Conservation (phyloP, 2,888 invertebrate genomes). For the Morpho deidamia region DNA sequence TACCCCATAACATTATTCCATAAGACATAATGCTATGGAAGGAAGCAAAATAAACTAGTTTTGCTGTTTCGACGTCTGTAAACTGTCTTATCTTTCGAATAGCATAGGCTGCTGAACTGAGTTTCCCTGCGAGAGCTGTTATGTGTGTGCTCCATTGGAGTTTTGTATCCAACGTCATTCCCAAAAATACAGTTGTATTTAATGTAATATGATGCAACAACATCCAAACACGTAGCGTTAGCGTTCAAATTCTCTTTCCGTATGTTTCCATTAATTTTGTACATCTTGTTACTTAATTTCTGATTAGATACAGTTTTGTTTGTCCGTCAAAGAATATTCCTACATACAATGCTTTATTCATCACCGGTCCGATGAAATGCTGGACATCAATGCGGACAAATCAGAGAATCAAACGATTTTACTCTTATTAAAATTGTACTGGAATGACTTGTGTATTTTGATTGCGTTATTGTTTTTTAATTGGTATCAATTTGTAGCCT, state of each 20-base stretch:
- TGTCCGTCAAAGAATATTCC: conserved; percentile 16
- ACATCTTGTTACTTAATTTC: conserved; percentile 37
- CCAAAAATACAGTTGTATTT: too few species aligned
- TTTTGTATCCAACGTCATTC: too few species aligned
- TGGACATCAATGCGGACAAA: conserved; percentile 7
- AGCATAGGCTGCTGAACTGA: too few species aligned
- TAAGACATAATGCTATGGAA: too few species aligned
- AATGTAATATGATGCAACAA: too few species aligned
- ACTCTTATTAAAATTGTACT: conserved; percentile 25
- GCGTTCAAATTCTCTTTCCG: neutral
- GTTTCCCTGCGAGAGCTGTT: too few species aligned
- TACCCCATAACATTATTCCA: too few species aligned
- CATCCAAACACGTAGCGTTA: neutral
- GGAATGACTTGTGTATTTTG: conserved; percentile 12
- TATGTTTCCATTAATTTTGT: conserved; percentile 30
- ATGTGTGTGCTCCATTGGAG: too few species aligned
- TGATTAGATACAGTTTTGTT: conserved; percentile 26
- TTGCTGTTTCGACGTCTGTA: too few species aligned
- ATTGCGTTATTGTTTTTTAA: conserved; percentile 10
- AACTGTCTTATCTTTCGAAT: too few species aligned
- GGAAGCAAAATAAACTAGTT: too few species aligned
- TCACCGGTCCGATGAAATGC: conserved; percentile 18
- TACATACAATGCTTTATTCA: conserved; percentile 24
- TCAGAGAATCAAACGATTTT: conserved; percentile 27
- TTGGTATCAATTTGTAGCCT: conserved; percentile 8